These are phyloP conservation scores for Ailurus styani DNA, from an alignment of 2,113 vertebrate genomes.

Conservation along the genomic window DNA sequence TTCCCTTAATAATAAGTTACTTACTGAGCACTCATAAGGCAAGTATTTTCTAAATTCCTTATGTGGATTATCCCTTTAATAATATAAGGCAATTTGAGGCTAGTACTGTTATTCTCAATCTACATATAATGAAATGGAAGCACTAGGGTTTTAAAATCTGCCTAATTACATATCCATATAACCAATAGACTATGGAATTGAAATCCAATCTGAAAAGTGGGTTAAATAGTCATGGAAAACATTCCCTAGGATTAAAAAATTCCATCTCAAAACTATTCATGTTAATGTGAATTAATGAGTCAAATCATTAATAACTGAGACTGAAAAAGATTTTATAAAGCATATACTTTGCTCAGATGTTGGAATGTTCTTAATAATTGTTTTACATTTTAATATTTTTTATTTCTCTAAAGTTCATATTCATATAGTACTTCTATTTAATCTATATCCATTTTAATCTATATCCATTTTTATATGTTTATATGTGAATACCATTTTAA, in stretches of 20 bases:
- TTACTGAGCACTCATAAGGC: background rate
- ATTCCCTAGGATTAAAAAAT: background rate
- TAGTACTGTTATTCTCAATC: background rate
- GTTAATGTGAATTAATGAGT: background rate
- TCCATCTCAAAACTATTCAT: background rate
- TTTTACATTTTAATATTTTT: background rate
- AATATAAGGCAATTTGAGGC: background rate
- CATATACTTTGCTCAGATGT: background rate
- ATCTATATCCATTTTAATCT: background rate
- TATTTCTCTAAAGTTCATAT: background rate
- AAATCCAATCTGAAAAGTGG: background rate
- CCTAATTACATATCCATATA: rapidly evolving
- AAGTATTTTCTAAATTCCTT: background rate
- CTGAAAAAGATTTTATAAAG: background rate
- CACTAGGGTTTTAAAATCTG: background rate
- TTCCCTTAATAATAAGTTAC: background rate
- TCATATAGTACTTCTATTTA: background rate
- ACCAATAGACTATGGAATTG: background rate
- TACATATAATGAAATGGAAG: background rate
- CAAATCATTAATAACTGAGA: background rate
- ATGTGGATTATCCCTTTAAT: background rate
- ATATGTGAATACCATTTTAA: background rate
- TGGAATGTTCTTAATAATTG: background rate
- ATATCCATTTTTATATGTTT: background rate
- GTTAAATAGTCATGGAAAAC: background rate